Conservation (phyloP, 2,888 invertebrate genomes). For the Lysandra coridon region DNA sequence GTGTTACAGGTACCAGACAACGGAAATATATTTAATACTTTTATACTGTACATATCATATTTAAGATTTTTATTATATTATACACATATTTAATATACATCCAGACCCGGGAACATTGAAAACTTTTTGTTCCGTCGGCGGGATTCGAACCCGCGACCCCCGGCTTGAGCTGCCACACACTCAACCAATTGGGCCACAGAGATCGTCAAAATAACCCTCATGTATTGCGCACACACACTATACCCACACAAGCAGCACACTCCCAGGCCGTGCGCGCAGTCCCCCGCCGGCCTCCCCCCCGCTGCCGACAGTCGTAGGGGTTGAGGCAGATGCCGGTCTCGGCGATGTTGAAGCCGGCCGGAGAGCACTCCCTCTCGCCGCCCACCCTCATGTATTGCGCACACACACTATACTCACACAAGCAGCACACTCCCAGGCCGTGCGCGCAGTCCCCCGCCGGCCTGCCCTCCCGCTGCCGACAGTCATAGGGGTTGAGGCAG, state of each 20-base stretch:
- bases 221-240: no score
- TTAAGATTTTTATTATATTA: no score
- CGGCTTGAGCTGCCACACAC: no score
- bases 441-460: slow-evolving; percentile 89
- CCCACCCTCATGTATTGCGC: slow-evolving; percentile 71
- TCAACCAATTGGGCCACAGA: no score
- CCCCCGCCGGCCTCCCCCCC: slow-evolving; percentile 86
- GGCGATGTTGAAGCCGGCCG: slow-evolving; percentile 85
- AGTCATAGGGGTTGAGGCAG: slow-evolving; percentile 92
- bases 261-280: slow-evolving; percentile 91
- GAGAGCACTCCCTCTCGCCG: slow-evolving; percentile 89
- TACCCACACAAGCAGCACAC: slow-evolving; percentile 92
- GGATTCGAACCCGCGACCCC: no score
- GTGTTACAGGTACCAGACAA: no score
- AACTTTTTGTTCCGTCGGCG: no score
- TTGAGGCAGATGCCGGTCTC: slow-evolving; percentile 89
- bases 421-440: slow-evolving; percentile 92
- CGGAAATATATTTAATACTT: no score
- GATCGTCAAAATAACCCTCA: no score
- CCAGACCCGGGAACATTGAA: no score
- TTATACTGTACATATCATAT: no score
- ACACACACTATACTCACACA: slow-evolving; percentile 82
- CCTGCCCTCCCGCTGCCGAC: slow-evolving; percentile 84
- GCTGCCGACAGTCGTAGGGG: slow-evolving; percentile 89
- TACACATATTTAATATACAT: no score